Percentiles rank a stretch among this genome's conserved stretches.
These are phyloP conservation scores for Tinea semifulvella DNA, from an alignment of 2,888 invertebrate species.

Conservation along the genomic window DNA sequence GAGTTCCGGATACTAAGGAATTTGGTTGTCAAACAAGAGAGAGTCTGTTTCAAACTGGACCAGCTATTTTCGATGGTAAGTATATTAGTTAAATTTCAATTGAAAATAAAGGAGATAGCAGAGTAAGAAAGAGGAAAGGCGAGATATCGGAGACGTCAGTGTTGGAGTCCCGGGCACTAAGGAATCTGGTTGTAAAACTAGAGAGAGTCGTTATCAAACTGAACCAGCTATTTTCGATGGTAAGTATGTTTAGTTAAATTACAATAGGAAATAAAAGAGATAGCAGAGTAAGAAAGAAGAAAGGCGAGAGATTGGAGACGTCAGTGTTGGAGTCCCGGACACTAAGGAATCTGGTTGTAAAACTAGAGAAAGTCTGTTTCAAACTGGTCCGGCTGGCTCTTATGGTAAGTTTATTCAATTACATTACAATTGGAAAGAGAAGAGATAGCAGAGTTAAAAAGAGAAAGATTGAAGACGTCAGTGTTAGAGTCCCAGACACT, in stretches of 20 bases:
- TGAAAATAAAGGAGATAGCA: constrained; percentile 37
- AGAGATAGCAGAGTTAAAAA: constrained; percentile 27
- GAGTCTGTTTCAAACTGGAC: constrained; percentile 69
- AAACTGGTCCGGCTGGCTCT: constrained; percentile 47
- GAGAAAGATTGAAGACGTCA: constrained; percentile 29
- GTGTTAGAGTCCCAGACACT: constrained; percentile 54
- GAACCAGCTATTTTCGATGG: constrained; percentile 54
- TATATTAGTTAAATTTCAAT: no score
- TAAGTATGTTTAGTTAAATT: constrained; percentile 28
- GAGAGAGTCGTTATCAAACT: constrained; percentile 76
- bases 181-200: constrained; percentile 76
- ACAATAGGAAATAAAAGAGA: constrained; percentile 32
- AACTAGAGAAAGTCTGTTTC: constrained; percentile 81
- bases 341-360: constrained; percentile 72
- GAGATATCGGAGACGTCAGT: constrained; percentile 30
- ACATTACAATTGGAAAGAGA: constrained; percentile 31
- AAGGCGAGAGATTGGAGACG: constrained; percentile 26
- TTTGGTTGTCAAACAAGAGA: constrained; percentile 82
- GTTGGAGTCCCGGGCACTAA: constrained; percentile 57
- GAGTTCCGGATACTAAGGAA: constrained; percentile 56
- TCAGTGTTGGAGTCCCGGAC: constrained; percentile 53
- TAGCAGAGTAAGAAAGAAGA: constrained; percentile 18
- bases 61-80: constrained; percentile 53
- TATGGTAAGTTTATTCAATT: no score
- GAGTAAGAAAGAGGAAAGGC: constrained; percentile 4